A percentile compares a stretch with the other conserved stretches of the same genome.
These are phyloP conservation scores for Andrena hattorfiana DNA, from an alignment of 2,888 invertebrate genomes.

Conservation along the genomic window DNA sequence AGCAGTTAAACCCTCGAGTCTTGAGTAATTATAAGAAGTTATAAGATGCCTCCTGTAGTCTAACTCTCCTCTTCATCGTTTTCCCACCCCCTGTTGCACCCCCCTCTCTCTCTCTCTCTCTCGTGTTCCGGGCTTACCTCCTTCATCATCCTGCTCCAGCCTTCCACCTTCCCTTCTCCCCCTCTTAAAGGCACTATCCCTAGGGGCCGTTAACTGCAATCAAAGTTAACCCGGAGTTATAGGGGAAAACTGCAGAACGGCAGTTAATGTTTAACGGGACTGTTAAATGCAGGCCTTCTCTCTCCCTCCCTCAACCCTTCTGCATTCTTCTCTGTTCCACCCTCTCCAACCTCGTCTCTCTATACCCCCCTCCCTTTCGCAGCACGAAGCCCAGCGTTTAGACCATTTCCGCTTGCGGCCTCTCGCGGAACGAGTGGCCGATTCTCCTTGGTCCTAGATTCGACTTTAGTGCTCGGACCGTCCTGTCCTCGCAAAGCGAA, in stretches of 20 bases:
- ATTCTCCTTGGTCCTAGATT: conserved; percentile 31
- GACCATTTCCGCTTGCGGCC: conserved; percentile 50
- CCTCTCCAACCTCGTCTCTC: not conserved
- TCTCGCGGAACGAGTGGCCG: conserved; percentile 19
- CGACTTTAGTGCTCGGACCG: conserved; percentile 50
- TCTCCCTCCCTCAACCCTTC: conserved; percentile 17
- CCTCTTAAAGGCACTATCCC: conserved; percentile 79
- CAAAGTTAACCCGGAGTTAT: conserved; percentile 84
- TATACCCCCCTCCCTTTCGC: conserved; percentile 2
- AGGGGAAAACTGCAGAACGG: conserved; percentile 80
- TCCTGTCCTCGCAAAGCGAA: conserved; percentile 50
- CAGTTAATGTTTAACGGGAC: conserved; percentile 84
- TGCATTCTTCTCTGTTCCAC: not conserved
- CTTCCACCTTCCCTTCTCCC: conserved; percentile 59
- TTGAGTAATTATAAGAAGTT: conserved; percentile 83
- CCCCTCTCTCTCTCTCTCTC: conserved; percentile 18
- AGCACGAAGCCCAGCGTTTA: conserved; percentile 29
- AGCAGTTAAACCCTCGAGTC: conserved; percentile 81
- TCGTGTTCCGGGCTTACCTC: conserved; percentile 36
- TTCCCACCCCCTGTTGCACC: conserved; percentile 37
- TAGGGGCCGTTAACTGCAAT: conserved; percentile 83
- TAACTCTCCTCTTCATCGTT: conserved; percentile 63
- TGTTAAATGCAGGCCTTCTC: conserved; percentile 81
- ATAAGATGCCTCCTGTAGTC: conserved; percentile 77
- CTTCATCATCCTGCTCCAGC: conserved; percentile 64